A percentile compares a stretch with the other conserved stretches of the same genome.
These are phyloP conservation scores for Phrixothrix hirtus DNA, from an alignment of 2,888 invertebrate species.

Conservation along the genomic window DNA sequence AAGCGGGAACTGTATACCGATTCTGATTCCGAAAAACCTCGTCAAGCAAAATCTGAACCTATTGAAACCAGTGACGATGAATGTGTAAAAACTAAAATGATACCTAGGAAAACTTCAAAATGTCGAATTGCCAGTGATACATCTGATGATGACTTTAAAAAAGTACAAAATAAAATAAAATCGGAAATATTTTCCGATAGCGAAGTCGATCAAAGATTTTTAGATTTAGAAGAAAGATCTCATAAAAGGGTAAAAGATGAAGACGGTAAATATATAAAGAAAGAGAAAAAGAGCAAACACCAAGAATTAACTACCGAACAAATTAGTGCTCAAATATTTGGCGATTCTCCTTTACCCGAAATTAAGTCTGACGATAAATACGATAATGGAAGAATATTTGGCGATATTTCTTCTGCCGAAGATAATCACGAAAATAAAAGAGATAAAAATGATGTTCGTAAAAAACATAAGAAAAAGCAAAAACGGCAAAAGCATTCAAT, in stretches of 20 bases:
- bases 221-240: conserved; percentile 44
- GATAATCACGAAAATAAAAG: conserved; percentile 43
- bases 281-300: conserved; percentile 49
- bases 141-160: conserved; percentile 70
- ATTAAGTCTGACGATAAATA: conserved; percentile 51
- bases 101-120: conserved; percentile 68
- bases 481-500: conserved; percentile 73
- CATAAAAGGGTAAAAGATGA: conserved; percentile 47
- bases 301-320: conserved; percentile 43
- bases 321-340: conserved; percentile 43
- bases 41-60: conserved; percentile 50
- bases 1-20: conserved; percentile 61
- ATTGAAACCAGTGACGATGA: conserved; percentile 55
- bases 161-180: conserved; percentile 61
- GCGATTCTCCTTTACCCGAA: conserved; percentile 40
- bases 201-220: conserved; percentile 60
- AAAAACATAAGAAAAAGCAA: conserved; percentile 84
- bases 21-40: conserved; percentile 60
- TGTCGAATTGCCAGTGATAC: conserved; percentile 79
- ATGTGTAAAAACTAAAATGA: conserved; percentile 58
- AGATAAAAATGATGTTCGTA: conserved; percentile 62
- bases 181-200: conserved; percentile 65
- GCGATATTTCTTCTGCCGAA: conserved; percentile 49
- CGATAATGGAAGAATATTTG: conserved; percentile 35
- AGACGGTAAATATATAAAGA: conserved; percentile 47